phyloP scores from a whole-genome alignment of 2,797 vertebrate genomes.

The Myotis pilosus region DNA sequence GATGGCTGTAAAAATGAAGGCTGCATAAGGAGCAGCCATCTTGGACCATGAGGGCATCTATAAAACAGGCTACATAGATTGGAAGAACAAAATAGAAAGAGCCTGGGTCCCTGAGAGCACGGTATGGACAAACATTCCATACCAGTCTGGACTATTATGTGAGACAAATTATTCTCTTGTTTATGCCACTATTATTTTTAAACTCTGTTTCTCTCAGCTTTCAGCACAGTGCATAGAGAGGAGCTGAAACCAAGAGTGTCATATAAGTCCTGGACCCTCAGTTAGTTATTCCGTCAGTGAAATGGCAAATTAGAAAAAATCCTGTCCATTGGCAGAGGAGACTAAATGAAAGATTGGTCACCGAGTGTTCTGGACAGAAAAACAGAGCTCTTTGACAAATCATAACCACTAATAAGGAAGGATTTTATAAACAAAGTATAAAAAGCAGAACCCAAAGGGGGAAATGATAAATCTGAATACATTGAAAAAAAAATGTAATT shows the following conservation, averaged over 20 bases:
- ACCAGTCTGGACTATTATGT: not conserved
- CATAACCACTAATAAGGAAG: not conserved
- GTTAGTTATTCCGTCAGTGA: not conserved
- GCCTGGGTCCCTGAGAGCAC: not conserved
- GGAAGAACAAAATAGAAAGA: not conserved
- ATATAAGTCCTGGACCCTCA: not conserved
- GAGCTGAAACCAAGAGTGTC: not conserved
- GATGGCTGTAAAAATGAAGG: not conserved
- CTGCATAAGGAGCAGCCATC: not conserved
- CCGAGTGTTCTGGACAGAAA: not conserved
- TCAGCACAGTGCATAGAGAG: not conserved
- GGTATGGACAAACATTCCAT: not conserved
- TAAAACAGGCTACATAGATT: not conserved
- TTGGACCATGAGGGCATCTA: not conserved
- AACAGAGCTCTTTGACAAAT: not conserved
- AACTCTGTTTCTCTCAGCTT: not conserved
- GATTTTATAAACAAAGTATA: not conserved
- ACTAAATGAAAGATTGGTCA: not conserved
- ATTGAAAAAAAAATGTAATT: constrained; percentile 19
- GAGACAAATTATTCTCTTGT: not conserved
- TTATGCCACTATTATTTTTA: not conserved
- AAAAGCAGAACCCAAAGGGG: constrained; percentile 4
- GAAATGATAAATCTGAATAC: constrained; percentile 6
- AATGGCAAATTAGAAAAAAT: not conserved
- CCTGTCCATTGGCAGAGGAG: not conserved